Base-by-base conservation (phyloP, 2,797 vertebrate genomes). In the Sebastes alutus region DNA sequence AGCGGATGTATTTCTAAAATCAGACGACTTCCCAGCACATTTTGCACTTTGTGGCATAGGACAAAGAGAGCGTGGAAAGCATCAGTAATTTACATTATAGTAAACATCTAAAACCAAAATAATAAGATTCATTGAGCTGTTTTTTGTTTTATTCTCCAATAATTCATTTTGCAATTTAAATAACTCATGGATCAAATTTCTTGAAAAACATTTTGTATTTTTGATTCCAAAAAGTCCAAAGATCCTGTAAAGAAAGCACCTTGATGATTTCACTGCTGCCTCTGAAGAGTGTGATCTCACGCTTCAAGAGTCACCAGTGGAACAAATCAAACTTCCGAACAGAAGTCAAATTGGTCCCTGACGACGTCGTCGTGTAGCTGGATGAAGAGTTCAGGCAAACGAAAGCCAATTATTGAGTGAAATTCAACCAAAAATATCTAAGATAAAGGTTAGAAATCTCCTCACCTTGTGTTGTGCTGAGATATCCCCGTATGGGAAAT, bases 21-120 rank as follows among this genome's bases (percentile, higher is more conserved):
- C 90, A 55, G 85, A 71, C 23, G 62, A 91, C 93, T 94, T 95
- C 93, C 93, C 83, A 77, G 92, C 93, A 93, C 92, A 91, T 61
- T 92, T 93, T 95, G 93, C 93, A 94, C 92, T 93, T 93, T 90
- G 91, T 80, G 88, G 67, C 83, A 73, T 63, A 72, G 64, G 71
- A 80, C 18, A 55, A 81, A 49, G 70, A 81, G 29, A 67, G 65
- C 2, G n/a, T 59, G 20, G 60, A 85, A 72, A 65, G 22, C 32
- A 69, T 77, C 55, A 4, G 35, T 67, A 60, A 72, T 67, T 82
- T 71, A 58, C 61, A 59, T 60, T 25, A 25, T 60, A 22, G 42
- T 73, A 54, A 77, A 81, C 38, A 59, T 27, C 32, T 42, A 10
- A 75, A 87, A 80, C 77, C 84, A 86, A 88, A 85, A 84, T 66